A percentile compares a stretch with the other conserved stretches of the same genome.
These are phyloP conservation scores for Willowsia nigromaculata DNA, from an alignment of 2,888 invertebrate genomes.

Conservation along the genomic window DNA sequence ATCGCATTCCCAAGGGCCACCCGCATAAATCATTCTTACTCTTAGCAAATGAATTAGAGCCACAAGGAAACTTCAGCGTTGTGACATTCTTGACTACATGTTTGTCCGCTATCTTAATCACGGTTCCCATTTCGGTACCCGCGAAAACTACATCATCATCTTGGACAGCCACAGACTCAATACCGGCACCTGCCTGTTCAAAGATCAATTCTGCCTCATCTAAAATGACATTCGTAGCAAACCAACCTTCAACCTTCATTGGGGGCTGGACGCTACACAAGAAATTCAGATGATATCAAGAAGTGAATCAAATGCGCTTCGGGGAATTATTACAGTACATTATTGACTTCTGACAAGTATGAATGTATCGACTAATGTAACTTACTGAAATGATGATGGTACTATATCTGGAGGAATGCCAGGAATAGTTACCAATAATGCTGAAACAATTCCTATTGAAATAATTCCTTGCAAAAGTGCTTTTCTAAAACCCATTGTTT, in stretches of 20 bases:
- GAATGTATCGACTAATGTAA: not conserved
- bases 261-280: constrained; percentile 30
- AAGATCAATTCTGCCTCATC: constrained; percentile 62
- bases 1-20: constrained; percentile 92
- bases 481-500: constrained; percentile 17
- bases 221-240: constrained; percentile 50
- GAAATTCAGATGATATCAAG: too few relatives aligned
- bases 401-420: constrained; percentile 49
- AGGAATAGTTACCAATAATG: constrained; percentile 2
- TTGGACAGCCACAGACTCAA: constrained; percentile 37
- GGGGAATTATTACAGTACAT: not conserved
- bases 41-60: not conserved
- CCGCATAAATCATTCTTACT: constrained; percentile 86
- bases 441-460: not conserved
- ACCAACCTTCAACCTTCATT: constrained; percentile 45
- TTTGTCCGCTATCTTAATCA: constrained; percentile 35
- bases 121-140: not conserved
- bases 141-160: constrained; percentile 16
- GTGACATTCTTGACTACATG: constrained; percentile 17
- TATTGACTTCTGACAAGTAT: not conserved
- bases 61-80: constrained; percentile 42
- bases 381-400: constrained; percentile 27
- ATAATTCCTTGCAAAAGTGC: not conserved
- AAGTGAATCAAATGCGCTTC: not conserved
- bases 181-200: not conserved